Evolutionary conservation across 2,113 vertebrate genomes (phyloP), one percentile per base, ranked within the genome.

Genomic region (Aldabrachelys gigantea): DNA sequence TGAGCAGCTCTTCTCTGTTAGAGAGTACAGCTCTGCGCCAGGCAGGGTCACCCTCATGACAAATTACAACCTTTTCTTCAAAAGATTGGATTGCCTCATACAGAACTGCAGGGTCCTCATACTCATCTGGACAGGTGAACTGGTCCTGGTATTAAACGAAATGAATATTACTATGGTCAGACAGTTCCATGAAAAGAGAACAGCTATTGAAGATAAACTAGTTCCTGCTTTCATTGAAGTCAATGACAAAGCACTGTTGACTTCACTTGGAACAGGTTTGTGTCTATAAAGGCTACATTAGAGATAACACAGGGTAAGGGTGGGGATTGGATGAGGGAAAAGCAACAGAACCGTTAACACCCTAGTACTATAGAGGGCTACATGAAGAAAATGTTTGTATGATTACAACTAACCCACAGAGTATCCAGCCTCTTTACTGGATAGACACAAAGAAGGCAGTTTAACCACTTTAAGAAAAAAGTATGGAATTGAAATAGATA

Each of bases 51-150:
- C 99, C 99, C 97, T 99, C 99, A 0, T 99, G 99, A 95, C 99
- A 99, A 95, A 99, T 99, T 62, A 99, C 99, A 6, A 99, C 98
- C 93, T 98, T 99, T 94, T 98, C 98, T 92, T 99, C 98, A 92
- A 99, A 99, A 92, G 98, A 98, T 1, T 98, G 99, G 98, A 99
- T 99, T 12, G 99, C 99, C 92, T 99, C 99, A 0, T 99, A 99
- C 94, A 99, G 89, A 89, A 99, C 97, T 1, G 96, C 98, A 0
- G 99, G 98, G 96, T 99, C 99, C 96, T 99, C 99, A 0, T 99
- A 99, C 95, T 99, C 99, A 80, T 99, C 99, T 0, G 99, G 99
- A 92, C 99, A 99, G 1, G 99, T 99, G 98, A 99, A 99, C 98
- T 99, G 99, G 97, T 99, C 99, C 99, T 99, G 93, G 54, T 47